phyloP scores from a whole-genome alignment of 2,888 invertebrate genomes.

The Agriopis aurantiaria region DNA sequence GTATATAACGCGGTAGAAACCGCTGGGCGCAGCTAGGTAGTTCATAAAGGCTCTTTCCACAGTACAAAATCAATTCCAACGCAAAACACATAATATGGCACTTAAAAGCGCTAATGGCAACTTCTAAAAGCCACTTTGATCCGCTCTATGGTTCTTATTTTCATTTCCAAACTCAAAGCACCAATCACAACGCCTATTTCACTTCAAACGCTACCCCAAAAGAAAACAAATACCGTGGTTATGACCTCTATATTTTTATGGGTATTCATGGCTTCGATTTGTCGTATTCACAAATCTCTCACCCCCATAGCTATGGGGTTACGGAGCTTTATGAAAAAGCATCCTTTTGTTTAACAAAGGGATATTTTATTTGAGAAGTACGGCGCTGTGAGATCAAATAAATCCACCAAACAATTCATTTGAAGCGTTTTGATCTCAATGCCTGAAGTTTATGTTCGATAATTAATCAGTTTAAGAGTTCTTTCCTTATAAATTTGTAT shows the following conservation, averaged over 20 bases:
- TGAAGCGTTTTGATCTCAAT: not conserved
- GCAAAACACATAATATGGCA: not conserved
- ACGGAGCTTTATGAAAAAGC: conserved; percentile 17
- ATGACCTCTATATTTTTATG: conserved; percentile 41
- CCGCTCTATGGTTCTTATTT: not conserved
- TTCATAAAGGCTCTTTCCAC: not conserved
- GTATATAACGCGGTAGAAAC: too few relatives aligned
- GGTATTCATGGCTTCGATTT: conserved; percentile 40
- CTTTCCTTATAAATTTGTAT: too few relatives aligned
- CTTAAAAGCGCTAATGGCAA: not conserved
- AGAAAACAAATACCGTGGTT: conserved; percentile 42
- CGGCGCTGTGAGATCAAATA: conserved; percentile 10
- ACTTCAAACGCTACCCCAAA: conserved; percentile 22
- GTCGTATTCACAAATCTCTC: conserved; percentile 39
- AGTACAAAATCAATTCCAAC: not conserved
- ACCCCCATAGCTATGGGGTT: conserved; percentile 33
- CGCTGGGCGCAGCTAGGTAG: too few relatives aligned
- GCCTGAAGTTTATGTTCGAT: too few relatives aligned
- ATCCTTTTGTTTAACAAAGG: conserved; percentile 18
- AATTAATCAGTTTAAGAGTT: too few relatives aligned
- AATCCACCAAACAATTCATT: conserved; percentile 5
- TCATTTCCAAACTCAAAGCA: not conserved
- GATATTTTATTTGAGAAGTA: conserved; percentile 17
- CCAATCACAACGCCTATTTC: conserved; percentile 9
- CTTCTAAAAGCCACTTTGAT: not conserved